Base-by-base conservation (phyloP, 2,113 vertebrate genomes). In the Sciurus niger region DNA sequence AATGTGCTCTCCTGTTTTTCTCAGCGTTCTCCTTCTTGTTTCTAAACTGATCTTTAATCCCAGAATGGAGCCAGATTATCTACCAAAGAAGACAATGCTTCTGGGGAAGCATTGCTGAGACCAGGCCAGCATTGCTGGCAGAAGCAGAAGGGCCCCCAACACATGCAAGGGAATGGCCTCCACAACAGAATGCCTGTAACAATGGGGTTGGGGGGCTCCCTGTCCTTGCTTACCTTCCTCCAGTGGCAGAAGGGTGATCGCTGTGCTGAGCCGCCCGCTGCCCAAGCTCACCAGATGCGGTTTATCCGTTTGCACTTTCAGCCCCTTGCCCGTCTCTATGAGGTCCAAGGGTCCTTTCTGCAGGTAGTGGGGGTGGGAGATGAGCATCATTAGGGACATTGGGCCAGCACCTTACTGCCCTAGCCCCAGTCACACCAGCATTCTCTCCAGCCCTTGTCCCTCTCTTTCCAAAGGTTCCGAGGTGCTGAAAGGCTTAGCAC, bases 231-330 rank as follows among this genome's bases (percentile, higher is more conserved):
- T 98, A 99, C 99, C 99, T 99, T 99, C 99, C 87, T 98, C 99
- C 97, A 99, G 98, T 0, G 99, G 99, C 92, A 99, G 98, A 65
- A 99, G 98, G 0, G 99, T 99, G 98, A 99, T 99, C 30, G 99
- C 99, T 0, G 99, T 99, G 98, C 99, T 99, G 93, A 99, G 98
- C 8, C 99, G 99, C 30, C 99, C 99, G 5, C 99, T 99, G 98
- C 99, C 99, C 96, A 99, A 97, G 98, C 99, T 99, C 93, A 99
- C 99, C 98, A 99, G 98, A 94, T 99, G 99, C 2, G 99, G 99
- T 96, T 99, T 99, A 97, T 99, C 99, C 0, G 99, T 99, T 95
- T 99, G 99, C 95, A 99, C 99, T 96, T 99, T 99, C 89, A 99
- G 97, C 22, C 99, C 99, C 97, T 99, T 99, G 92, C 99, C 99